Evolutionary conservation across 2,888 invertebrate genomes (phyloP), one percentile per base, ranked within the genome.

Genomic region (Zygaena filipendulae): DNA sequence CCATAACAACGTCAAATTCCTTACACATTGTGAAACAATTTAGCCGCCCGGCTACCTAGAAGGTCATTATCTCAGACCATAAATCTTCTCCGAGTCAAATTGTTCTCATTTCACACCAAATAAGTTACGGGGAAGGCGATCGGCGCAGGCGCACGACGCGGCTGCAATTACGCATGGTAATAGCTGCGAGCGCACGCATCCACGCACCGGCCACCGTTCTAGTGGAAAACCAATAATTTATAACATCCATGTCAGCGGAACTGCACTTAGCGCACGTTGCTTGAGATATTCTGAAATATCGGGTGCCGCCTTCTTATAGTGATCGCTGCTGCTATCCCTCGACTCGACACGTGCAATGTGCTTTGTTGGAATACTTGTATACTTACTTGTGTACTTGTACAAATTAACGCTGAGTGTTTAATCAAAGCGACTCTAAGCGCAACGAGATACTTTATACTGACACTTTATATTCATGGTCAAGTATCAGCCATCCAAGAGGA

Each of bases 31-130:
- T 45, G 32, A 47, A 47, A 47, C 45, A 47, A 52, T 50, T 50
- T 43, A 16, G 23, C 26, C 19, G 34, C 28, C 37, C 32, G 40
- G 43, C 46, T 45, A 45, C 45, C 43, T 43, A 45, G 51, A 54
- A 52, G 49, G 47, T 56, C 49, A 68, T 67, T 69, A 70, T 58
- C 53, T 36, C 31, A 29, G 33, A 29, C 43, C 62, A 63, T 72
- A 70, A 71, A 71, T 71, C 69, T 64, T 58, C 43, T 24, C 38
- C 50, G 48, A 59, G 53, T 59, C 61, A 68, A 72, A 72, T 71
- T 49, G 62, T 60, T 63, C 63, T 59, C 64, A 66, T 71, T 71
- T 72, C 68, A 68, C 72, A 74, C 71, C 62, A 64, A 71, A 70
- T 71, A 72, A 64, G 63, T 67, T 64, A 63, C 61, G 49, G 47